Evolutionary conservation across 2,113 vertebrate genomes (phyloP).

Genomic region (Bubo bubo): DNA sequence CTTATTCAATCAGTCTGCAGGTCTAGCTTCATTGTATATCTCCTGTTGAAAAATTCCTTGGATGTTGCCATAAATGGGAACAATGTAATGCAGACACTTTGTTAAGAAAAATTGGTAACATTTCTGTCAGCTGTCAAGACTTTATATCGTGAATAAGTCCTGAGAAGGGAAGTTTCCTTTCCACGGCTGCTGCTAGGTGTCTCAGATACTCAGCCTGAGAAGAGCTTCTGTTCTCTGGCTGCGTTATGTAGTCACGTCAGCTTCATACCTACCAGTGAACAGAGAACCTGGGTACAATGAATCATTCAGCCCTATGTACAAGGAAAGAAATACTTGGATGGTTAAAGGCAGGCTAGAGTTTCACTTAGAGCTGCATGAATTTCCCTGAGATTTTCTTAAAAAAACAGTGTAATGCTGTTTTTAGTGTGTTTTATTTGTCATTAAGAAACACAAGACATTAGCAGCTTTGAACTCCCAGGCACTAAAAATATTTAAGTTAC

Average conservation of each 20-base stretch:
- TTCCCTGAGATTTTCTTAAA: conserved; percentile 67
- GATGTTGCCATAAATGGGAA: neutral
- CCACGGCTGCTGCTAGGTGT: neutral
- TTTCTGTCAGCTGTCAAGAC: conserved; percentile 36
- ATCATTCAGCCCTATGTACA: conserved; percentile 70
- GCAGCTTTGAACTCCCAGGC: conserved; percentile 71
- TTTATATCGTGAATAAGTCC: conserved; percentile 66
- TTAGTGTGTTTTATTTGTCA: conserved; percentile 78
- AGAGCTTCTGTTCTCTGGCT: conserved; percentile 68
- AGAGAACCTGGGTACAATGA: conserved; percentile 72
- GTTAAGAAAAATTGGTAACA: conserved; percentile 19
- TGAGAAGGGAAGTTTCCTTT: conserved; percentile 64
- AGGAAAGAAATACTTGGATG: conserved; percentile 75
- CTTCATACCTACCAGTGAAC: conserved; percentile 35
- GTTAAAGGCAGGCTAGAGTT: conserved; percentile 71
- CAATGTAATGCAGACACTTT: neutral
- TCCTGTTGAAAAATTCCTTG: conserved; percentile 43
- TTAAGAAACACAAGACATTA: conserved; percentile 78
- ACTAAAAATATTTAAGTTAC: conserved; percentile 79
- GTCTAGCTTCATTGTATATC: conserved; percentile 6
- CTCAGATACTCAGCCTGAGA: conserved; percentile 63
- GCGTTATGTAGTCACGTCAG: conserved; percentile 54
- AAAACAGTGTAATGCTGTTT: conserved; percentile 72
- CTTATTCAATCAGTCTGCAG: neutral
- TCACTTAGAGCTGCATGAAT: conserved; percentile 70